Evolutionary conservation across 2,797 vertebrate species (phyloP), one percentile per base, ranked within the genome.

Genomic region (Dallia pectoralis): DNA sequence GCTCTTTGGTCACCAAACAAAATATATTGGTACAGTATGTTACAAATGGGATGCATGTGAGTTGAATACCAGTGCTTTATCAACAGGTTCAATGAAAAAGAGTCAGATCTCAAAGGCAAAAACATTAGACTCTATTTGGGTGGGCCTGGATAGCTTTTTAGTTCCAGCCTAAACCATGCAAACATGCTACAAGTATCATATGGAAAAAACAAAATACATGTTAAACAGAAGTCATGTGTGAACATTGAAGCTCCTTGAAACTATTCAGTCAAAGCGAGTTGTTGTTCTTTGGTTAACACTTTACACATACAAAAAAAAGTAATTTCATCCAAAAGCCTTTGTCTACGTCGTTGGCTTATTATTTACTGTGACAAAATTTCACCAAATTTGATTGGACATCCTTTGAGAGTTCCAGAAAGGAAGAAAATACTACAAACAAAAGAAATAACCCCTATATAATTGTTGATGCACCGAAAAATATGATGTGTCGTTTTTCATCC

Each of bases 101-200:
- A 84, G 65, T 47, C 16, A 53, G 19, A 19, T 27, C 44, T 49
- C 22, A 32, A 29, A 74, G 67, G 44, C 16, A 8, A 27, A 79
- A 44, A 67, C 73, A 62, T 67, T 71, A 30, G 67, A 63, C 72
- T 82, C 69, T 40, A 69, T 69, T 74, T 70, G 30, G 36, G 76
- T 74, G 73, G 77, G 74, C 76, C 53, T 32, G 75, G 74, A 79
- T 76, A 77, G 72, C 70, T 73, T 79, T 78, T 77, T 74, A 71
- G 69, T 81, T 80, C 27, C 47, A 78, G 81, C 79, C 82, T 74
- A 73, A 81, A 84, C 85, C 88, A 90, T 88, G 85, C 85, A 83
- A 80, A 87, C 90, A 90, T 87, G 87, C 89, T 87, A 81, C 81
- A 89, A 82, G 78, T 79, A 80, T 56, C 53, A 56, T 40, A 86